phyloP scores from a whole-genome alignment of 1,140 invertebrate species.

The Metaphire vulgaris region DNA sequence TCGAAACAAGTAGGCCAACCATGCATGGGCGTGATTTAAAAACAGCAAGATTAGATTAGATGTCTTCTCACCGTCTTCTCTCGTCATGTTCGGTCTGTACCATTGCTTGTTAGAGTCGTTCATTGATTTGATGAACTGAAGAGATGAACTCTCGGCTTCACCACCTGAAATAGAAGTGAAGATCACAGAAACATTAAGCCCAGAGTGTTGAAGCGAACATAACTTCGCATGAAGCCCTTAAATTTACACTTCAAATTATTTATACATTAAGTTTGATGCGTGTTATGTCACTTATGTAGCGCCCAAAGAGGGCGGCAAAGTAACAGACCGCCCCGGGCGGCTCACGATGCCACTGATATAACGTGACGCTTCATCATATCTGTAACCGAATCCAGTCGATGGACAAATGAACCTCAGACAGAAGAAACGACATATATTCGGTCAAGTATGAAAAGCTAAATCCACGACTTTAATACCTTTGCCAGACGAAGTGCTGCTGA shows the following conservation, averaged over 20 bases:
- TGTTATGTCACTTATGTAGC: background rate
- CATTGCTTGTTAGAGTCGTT: constrained; percentile 85
- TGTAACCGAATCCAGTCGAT: background rate
- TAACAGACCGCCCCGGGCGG: too few species aligned
- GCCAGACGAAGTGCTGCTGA: background rate
- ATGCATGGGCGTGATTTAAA: background rate
- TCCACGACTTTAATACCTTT: background rate
- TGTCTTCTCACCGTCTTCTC: constrained; percentile 75
- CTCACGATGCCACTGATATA: too few species aligned
- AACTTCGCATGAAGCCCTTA: background rate
- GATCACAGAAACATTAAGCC: background rate
- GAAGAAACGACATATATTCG: background rate
- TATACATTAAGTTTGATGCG: background rate
- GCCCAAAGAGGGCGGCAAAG: too few species aligned
- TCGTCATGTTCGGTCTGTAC: constrained; percentile 91
- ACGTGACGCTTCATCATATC: background rate
- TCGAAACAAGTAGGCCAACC: background rate
- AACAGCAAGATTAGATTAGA: background rate
- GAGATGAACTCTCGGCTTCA: background rate
- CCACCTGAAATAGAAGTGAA: background rate
- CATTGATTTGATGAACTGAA: constrained; percentile 63
- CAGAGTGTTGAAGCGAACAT: background rate
- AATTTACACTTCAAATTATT: background rate
- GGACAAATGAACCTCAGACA: background rate
- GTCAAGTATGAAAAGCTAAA: background rate